Evolutionary conservation across 2,888 invertebrate species (phyloP), one percentile per base, ranked within the genome.

Genomic region (Euphydryas editha): DNA sequence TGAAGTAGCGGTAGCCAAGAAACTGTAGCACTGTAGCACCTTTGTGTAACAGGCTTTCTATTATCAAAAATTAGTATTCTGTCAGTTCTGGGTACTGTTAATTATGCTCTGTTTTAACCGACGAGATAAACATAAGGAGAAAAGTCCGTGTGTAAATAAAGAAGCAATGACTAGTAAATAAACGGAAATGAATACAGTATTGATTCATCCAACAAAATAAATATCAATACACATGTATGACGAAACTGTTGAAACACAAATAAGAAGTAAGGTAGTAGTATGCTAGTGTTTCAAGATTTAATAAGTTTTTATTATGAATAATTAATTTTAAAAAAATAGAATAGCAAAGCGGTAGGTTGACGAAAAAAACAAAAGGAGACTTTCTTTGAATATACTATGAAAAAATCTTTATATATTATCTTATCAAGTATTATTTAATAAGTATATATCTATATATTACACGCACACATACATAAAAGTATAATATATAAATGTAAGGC

Each of bases 1-100:
- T 77, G 82, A 86, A 84, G 73, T 85, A 87, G 87, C 88, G 84
- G 90, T 87, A 87, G 87, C 89, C 67, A 71, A 76, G 77, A 78
- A 89, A 85, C 87, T 89, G 87, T 88, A 86, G 81, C 88, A 82
- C 73, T 75, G 73, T 88, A 81, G 75, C 89, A 88, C 89, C 87
- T 89, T 73, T 71, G 70, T 73, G 82, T 81, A 80, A 79, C 81
- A 75, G 81, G 77, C 82, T 85, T 84, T 84, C 83, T 82, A 83
- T 80, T 83, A 81, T 75, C 75, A 72, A 70, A 79, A 81, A 86
- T 87, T 83, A 82, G 79, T 84, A 84, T 84, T 83, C 85, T 77
- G 82, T 81, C 80, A 82, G 83, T 86, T 85, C 85, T 75, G 79
- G 80, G 85, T 84, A 86, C 84, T 85, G 82, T 84, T 87, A 84